A percentile compares a stretch with the other conserved stretches of the same genome.
phyloP scores from a whole-genome alignment of 2,113 vertebrate species.

The Anhinga rufa region DNA sequence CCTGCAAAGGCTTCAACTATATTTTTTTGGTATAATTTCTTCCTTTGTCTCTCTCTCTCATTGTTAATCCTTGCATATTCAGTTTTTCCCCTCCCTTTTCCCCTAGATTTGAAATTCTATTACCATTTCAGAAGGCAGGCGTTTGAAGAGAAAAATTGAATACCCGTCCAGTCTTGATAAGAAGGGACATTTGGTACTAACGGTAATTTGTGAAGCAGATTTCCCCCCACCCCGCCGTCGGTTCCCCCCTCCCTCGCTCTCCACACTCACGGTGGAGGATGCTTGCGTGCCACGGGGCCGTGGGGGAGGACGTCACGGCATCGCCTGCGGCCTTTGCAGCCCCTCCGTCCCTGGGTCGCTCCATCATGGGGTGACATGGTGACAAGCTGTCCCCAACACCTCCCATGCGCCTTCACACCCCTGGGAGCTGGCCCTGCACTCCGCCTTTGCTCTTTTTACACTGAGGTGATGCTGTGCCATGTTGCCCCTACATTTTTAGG shows the following conservation, averaged over 20 bases:
- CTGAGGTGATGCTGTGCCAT: neutral
- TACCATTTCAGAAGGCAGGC: slow-evolving; percentile 70
- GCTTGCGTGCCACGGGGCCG: accelerated
- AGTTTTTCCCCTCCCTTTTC: slow-evolving; percentile 58
- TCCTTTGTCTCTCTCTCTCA: slow-evolving; percentile 59
- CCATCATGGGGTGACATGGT: neutral
- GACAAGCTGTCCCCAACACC: neutral
- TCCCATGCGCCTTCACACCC: accelerated
- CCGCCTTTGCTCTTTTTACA: neutral
- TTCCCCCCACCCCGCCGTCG: neutral
- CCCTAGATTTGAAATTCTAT: slow-evolving; percentile 71
- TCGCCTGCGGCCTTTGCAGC: neutral
- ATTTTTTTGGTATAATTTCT: slow-evolving; percentile 61
- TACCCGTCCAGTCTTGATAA: slow-evolving; percentile 68
- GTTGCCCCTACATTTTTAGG: no score
- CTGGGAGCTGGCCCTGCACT: neutral
- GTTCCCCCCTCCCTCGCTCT: neutral
- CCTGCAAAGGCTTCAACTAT: slow-evolving; percentile 49
- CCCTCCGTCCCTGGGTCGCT: neutral
- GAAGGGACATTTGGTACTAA: slow-evolving; percentile 55
- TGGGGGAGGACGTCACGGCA: neutral
- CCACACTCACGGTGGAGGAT: neutral
- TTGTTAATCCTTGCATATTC: slow-evolving; percentile 71
- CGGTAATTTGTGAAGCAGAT: slow-evolving; percentile 39
- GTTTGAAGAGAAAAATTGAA: slow-evolving; percentile 73